Base-by-base conservation (phyloP, 2,113 vertebrate genomes). In the Syngnathoides biaculeatus region DNA sequence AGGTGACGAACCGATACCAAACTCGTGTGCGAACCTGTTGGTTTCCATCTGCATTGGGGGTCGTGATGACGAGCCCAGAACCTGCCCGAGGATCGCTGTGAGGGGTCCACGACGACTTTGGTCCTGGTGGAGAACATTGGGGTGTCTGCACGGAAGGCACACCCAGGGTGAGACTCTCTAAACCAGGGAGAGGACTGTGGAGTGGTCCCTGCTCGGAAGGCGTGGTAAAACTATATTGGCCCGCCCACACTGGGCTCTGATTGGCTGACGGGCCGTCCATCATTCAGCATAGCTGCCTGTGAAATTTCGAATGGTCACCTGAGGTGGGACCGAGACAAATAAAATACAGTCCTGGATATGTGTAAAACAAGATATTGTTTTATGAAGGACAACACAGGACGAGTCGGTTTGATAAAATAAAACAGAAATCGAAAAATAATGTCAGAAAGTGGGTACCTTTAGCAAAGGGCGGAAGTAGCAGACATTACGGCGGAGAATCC, bases 201-300 rank as follows among this genome's bases (percentile, higher is more conserved):
- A 63, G 11, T 17, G 61, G 17, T 43, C 47, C 72, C 40, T n/a
- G 69, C 11, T 83, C 65, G 22, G 72, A 53, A 63, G 61, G 57
- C 14, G 72, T 8, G 63, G 75, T 68, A 84, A 84, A 87, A 72
- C 72, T 68, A 19, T 74, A 86, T 57, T 84, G 87, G 35, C 65
- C 79, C 17, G 55, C 75, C 88, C 86, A 89, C 12, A 71, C 62
- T 57, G 83, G 86, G 52, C 19, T 83, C 62, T 81, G 88, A 79
- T 85, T 86, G 65, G 80, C 65, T 62, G 78, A 12, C 24, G 81
- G 81, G 43, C 65, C 42, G 30, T 92, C 85, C 91, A 91, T 93
- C 75, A 64, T 85, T 27, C 17, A 65, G 70, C 79, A 75, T 66
- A 47, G 45, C 55, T 58, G 59, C 74, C 72, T 75, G 58, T 58